A percentile compares a stretch with the other conserved stretches of the same genome.
phyloP scores from a whole-genome alignment of 2,888 invertebrate genomes.

The Exocentrus adspersus region DNA sequence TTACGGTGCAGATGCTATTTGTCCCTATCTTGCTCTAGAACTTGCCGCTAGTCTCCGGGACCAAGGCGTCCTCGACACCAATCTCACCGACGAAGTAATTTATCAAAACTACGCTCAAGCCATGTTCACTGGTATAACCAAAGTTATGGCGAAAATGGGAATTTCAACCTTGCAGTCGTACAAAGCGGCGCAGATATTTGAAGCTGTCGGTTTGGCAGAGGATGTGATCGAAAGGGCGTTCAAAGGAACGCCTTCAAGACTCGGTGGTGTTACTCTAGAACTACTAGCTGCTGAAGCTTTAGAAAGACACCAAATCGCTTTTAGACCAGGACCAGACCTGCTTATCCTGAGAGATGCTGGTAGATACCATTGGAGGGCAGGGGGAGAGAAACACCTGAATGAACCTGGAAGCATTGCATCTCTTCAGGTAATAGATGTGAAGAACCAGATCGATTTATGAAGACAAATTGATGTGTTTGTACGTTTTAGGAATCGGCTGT shows the following conservation, averaged over 20 bases:
- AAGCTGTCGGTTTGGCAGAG: constrained; percentile 93
- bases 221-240: constrained; percentile 97
- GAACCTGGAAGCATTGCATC: constrained; percentile 85
- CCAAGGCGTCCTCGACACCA: constrained; percentile 84
- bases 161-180: constrained; percentile 98
- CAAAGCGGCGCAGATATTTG: constrained; percentile 99
- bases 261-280: constrained; percentile 91
- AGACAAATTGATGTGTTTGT: not conserved
- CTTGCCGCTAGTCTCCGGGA: constrained; percentile 86
- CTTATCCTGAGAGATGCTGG: constrained; percentile 84
- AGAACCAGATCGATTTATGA: not conserved
- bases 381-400: constrained; percentile 98
- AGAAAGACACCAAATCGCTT: constrained; percentile 83
- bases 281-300: constrained; percentile 87
- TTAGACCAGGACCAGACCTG: constrained; percentile 75
- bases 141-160: constrained; percentile 99
- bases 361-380: constrained; percentile 95
- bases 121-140: constrained; percentile 65
- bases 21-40: constrained; percentile 96
- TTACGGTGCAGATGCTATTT: constrained; percentile 97
- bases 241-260: constrained; percentile 74
- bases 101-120: constrained; percentile 90
- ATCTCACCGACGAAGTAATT: constrained; percentile 81
- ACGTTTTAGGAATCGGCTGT: constrained; percentile 83
- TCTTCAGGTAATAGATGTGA: constrained; percentile 76